Evolutionary conservation across 2,797 vertebrate genomes (phyloP), one percentile per base, ranked within the genome.

Genomic region (Platalea minor): DNA sequence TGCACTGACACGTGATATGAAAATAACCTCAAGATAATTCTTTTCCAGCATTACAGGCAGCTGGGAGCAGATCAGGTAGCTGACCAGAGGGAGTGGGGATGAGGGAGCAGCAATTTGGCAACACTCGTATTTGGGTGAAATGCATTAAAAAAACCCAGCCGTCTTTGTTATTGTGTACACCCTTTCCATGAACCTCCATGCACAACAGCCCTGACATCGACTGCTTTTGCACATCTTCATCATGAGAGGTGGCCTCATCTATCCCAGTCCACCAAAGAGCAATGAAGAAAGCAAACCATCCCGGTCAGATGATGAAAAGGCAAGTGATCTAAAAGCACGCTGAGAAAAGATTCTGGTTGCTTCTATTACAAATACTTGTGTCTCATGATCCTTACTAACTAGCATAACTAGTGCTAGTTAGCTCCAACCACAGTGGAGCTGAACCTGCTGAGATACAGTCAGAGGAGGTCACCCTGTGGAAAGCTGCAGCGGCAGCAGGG

Each of bases 221-320:
- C 10, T 1, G 0, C n/a, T 69, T 59, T 3, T 23, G 19, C 26
- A 19, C 78, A 17, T 20, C 72, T 59, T 39, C 37, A 28, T 35
- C 6, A 2, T 21, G 33, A 63, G 35, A 70, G 28, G 39, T n/a
- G 57, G 50, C 25, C 69, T 26, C 73, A 3, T 21, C 65, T 23
- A 7, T 9, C 74, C 45, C 19, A 28, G 56, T 10, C 46, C 67
- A 56, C 24, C 43, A 50, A n/a, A 50, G 33, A 75, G 31, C 46
- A 28, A 26, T 2, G 31, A 57, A 50, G 53, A 19, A 78, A 82
- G 31, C 28, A 69, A 31, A 24, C 4, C 15, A 13, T 15, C 4
- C 7, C 0, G 0, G 29, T 25, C 26, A 28, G 10, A 16, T 6
- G 50, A 11, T 3, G 29, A 41, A 61, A 37, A 70, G 31, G 8